phyloP scores from a whole-genome alignment of 2,888 invertebrate species.

The Epistrophella euchroma region DNA sequence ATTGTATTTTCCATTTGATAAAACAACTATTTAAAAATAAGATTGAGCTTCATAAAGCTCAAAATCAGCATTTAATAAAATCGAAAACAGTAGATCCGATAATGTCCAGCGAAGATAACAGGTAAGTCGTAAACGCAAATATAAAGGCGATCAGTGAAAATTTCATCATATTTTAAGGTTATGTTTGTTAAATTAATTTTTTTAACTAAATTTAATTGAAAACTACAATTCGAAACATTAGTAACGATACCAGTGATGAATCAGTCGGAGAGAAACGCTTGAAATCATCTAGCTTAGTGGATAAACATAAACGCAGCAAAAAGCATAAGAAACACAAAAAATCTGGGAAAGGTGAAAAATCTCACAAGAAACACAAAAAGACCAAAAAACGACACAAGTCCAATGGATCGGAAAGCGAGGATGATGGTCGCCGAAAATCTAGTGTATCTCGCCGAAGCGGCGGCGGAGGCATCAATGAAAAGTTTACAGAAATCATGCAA shows the following conservation, averaged over 20 bases:
- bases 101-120: conserved; percentile 75
- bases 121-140: conserved; percentile 48
- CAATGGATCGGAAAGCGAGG: conserved; percentile 79
- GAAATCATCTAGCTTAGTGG: conserved; percentile 81
- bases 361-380: conserved; percentile 87
- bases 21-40: background rate
- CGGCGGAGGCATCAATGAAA: conserved; percentile 79
- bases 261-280: conserved; percentile 78
- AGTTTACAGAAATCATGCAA: conserved; percentile 83
- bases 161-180: conserved; percentile 53
- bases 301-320: conserved; percentile 85
- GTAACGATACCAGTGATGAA: conserved; percentile 80
- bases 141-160: background rate
- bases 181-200: conserved; percentile 35
- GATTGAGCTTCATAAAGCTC: background rate
- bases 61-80: conserved; percentile 10
- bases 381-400: conserved; percentile 85
- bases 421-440: conserved; percentile 68
- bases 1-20: conserved; percentile 20
- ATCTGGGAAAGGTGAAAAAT: conserved; percentile 85
- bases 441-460: conserved; percentile 79
- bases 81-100: conserved; percentile 15
- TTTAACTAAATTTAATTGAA: conserved; percentile 40
- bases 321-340: conserved; percentile 89
- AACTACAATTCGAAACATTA: conserved; percentile 58